A percentile compares a stretch with the other conserved stretches of the same genome.
phyloP scores from a whole-genome alignment of 1,140 invertebrate species.

The Ptiloglossa arizonensis region DNA sequence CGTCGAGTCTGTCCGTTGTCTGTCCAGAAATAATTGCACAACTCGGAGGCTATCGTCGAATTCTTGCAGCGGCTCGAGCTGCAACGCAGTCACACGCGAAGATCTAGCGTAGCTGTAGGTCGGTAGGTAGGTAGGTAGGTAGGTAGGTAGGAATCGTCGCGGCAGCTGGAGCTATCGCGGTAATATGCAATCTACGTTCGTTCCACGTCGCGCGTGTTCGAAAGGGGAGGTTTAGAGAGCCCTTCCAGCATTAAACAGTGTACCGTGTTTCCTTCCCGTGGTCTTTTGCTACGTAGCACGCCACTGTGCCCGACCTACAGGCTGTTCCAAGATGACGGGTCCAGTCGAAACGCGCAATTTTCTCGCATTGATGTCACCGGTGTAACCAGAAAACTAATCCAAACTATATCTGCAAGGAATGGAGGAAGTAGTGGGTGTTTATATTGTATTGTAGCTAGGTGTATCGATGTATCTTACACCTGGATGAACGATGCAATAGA shows the following conservation, averaged over 20 bases:
- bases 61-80: neutral
- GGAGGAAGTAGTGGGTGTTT: too few relatives aligned
- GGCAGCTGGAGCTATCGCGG: conserved; percentile 31
- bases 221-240: conserved; percentile 26
- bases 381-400: too few relatives aligned
- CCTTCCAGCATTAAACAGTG: neutral
- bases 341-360: too few relatives aligned
- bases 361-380: too few relatives aligned
- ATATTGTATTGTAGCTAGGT: too few relatives aligned
- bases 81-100: conserved; percentile 17
- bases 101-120: conserved; percentile 28
- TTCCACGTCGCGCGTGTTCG: conserved; percentile 17
- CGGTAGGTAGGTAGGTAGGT: conserved; percentile 23
- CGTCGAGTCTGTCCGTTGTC: neutral
- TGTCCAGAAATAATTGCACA: neutral
- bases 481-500: too few relatives aligned
- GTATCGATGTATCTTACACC: too few relatives aligned
- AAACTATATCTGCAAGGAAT: too few relatives aligned
- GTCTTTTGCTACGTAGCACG: neutral
- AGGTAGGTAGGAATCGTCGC: conserved; percentile 42
- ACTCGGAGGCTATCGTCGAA: neutral
- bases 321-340: too few relatives aligned
- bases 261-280: neutral
- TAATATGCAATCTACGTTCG: conserved; percentile 35
- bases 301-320: neutral